phyloP scores from a whole-genome alignment of 2,888 invertebrate genomes.

The Hyppa rectilinea region DNA sequence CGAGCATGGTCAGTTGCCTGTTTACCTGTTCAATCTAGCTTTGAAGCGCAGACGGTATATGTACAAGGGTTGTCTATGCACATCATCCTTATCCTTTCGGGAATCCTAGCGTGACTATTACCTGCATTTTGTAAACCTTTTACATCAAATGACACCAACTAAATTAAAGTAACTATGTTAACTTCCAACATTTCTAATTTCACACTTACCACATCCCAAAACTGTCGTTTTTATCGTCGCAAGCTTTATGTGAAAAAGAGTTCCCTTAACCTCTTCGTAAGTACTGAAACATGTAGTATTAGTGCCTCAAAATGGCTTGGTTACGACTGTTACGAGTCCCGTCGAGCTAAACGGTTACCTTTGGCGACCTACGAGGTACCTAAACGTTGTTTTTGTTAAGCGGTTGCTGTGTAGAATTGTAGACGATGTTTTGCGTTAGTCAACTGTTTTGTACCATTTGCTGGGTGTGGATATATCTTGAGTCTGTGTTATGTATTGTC shows the following conservation, averaged over 20 bases:
- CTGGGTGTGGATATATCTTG: neutral
- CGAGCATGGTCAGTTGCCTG: too few species aligned
- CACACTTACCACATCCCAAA: neutral
- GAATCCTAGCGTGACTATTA: neutral
- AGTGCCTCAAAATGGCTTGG: constrained; percentile 16
- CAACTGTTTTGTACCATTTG: constrained; percentile 15
- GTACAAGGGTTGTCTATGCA: too few species aligned
- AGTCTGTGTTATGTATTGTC: constrained; percentile 12
- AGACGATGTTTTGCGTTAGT: constrained; percentile 16
- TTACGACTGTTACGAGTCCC: constrained; percentile 20
- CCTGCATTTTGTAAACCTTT: neutral
- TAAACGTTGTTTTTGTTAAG: constrained; percentile 48
- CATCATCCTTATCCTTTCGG: neutral
- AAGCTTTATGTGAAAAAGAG: constrained; percentile 15
- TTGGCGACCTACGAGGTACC: constrained; percentile 4
- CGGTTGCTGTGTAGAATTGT: constrained; percentile 4
- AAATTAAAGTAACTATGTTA: neutral
- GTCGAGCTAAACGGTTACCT: constrained; percentile 41
- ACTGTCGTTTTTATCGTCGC: neutral
- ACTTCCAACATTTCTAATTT: neutral
- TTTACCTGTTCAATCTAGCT: too few species aligned
- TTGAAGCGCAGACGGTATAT: too few species aligned
- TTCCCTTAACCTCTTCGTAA: neutral
- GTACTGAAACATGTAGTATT: constrained; percentile 29
- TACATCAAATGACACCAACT: neutral